Evolutionary conservation across 2,113 vertebrate species (phyloP).

Genomic region (Seriola dumerili): DNA sequence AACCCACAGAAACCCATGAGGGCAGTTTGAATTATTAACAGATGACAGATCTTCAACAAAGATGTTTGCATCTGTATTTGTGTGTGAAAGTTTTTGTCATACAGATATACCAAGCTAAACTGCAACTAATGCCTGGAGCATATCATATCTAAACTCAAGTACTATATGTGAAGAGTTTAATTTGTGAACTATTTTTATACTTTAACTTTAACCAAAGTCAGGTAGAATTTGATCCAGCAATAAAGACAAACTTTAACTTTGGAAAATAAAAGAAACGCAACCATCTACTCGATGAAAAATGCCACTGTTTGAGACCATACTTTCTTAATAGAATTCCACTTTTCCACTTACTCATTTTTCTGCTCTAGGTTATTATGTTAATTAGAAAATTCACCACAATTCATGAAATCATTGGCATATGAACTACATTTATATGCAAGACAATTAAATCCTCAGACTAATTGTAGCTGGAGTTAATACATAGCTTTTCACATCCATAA

Average conservation of each 20-base stretch:
- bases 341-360: no score
- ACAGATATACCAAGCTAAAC: neutral
- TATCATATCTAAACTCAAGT: no score
- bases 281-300: no score
- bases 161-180: neutral
- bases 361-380: no score
- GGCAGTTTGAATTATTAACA: constrained; percentile 4
- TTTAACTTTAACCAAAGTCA: no score
- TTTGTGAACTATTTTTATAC: neutral
- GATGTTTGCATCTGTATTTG: constrained; percentile 10
- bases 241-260: neutral
- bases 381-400: neutral
- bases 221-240: neutral
- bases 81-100: neutral
- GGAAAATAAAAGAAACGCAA: no score
- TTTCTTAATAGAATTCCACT: neutral
- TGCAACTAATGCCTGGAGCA: neutral
- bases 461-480: neutral
- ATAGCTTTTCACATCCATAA: neutral
- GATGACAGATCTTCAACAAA: constrained; percentile 9
- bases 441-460: neutral
- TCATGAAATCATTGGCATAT: neutral
- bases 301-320: no score
- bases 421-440: neutral
- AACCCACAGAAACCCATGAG: neutral